phyloP scores from a whole-genome alignment of 1,140 invertebrate species.

The Augochlora pura region DNA sequence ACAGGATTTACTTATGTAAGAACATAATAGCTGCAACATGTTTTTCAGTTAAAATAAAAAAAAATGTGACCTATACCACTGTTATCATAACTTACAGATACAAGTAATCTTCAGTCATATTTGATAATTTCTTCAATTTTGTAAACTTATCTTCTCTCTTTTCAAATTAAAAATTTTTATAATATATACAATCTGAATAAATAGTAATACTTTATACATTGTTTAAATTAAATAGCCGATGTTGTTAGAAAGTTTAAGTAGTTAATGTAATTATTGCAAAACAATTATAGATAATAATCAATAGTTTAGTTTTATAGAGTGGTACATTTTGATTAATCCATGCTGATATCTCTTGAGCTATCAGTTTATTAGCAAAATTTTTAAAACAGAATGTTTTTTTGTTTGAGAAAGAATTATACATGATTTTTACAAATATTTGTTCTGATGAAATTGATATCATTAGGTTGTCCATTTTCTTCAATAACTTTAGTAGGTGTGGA shows the following conservation, averaged over 20 bases:
- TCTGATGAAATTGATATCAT: too few species aligned
- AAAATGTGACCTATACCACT: neutral
- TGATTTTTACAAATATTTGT: too few species aligned
- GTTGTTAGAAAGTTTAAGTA: neutral
- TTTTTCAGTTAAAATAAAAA: neutral
- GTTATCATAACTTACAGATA: neutral
- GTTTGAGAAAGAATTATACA: too few species aligned
- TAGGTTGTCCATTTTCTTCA: too few species aligned
- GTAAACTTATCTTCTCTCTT: neutral
- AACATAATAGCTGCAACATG: neutral
- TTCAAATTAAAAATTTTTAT: neutral
- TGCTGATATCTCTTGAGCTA: too few species aligned
- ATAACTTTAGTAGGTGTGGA: too few species aligned
- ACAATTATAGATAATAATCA: neutral
- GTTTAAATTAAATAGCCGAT: neutral
- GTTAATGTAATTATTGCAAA: too few species aligned
- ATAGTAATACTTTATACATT: too few species aligned
- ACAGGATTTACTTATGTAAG: neutral
- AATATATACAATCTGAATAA: neutral
- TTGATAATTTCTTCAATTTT: neutral
- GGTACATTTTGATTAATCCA: too few species aligned
- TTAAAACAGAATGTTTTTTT: too few species aligned
- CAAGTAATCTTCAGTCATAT: neutral
- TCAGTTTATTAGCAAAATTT: too few species aligned
- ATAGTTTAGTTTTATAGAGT: neutral